Conservation (phyloP, 2,888 invertebrate genomes). For the Lycocerus yunnanus region DNA sequence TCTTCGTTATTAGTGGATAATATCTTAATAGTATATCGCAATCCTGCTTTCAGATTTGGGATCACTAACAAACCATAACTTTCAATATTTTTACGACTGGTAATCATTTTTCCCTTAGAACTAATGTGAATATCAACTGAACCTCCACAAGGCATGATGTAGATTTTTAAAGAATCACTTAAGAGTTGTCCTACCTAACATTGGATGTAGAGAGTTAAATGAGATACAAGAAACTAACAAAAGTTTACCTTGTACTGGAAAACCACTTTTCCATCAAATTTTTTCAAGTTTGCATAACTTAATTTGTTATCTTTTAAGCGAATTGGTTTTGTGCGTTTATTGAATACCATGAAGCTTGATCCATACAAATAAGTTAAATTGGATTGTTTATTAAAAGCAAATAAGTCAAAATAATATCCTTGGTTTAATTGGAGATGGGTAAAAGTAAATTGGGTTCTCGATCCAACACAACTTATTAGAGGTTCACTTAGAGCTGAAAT, state of each 20-base stretch:
- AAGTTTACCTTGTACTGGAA: constrained; percentile 59
- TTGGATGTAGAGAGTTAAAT: neutral
- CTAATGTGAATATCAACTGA: constrained; percentile 58
- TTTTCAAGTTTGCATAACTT: constrained; percentile 57
- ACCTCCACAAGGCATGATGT: constrained; percentile 63
- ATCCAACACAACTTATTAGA: constrained; percentile 57
- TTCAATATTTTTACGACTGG: constrained; percentile 52
- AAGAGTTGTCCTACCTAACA: constrained; percentile 43
- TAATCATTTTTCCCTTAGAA: constrained; percentile 51
- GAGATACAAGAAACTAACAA: neutral
- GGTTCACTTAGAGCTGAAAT: constrained; percentile 15
- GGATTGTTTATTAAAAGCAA: constrained; percentile 58
- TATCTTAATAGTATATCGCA: constrained; percentile 59
- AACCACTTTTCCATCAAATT: constrained; percentile 59
- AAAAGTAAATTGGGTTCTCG: constrained; percentile 58
- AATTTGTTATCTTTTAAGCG: constrained; percentile 58
- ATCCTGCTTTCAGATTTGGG: constrained; percentile 51
- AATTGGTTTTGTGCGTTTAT: constrained; percentile 47
- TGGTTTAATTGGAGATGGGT: constrained; percentile 55
- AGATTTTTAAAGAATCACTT: constrained; percentile 48
- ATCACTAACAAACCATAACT: constrained; percentile 56
- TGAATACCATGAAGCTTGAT: constrained; percentile 52
- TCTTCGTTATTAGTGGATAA: constrained; percentile 59
- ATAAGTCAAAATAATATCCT: constrained; percentile 61
- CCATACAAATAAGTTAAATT: constrained; percentile 59